Conservation (phyloP, 2,888 invertebrate genomes). For the Scotopteryx bipunctaria region DNA sequence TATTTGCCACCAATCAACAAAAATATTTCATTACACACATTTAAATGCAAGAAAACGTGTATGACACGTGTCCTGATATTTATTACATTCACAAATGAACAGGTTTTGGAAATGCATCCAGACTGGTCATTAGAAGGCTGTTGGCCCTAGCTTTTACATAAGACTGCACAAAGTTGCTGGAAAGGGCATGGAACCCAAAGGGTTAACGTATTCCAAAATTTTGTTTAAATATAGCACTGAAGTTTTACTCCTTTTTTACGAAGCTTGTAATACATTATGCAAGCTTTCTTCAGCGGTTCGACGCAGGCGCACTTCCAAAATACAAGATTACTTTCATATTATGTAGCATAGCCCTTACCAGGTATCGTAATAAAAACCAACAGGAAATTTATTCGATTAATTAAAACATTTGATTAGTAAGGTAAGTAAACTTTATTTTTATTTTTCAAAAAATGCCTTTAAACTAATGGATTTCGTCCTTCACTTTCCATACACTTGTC, state of each 20-base stretch:
- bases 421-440: not conserved
- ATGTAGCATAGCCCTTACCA: not conserved
- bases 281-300: not conserved
- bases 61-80: slow-evolving; percentile 14
- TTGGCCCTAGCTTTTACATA: slow-evolving; percentile 28
- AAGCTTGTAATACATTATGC: not conserved
- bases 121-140: slow-evolving; percentile 24
- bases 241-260: slow-evolving; percentile 1
- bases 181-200: slow-evolving; percentile 28
- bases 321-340: not conserved
- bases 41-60: slow-evolving; percentile 24
- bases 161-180: slow-evolving; percentile 1
- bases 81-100: slow-evolving; percentile 19
- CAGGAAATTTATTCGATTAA: not conserved
- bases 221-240: slow-evolving; percentile 6
- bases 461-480: not conserved
- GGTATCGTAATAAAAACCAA: not conserved
- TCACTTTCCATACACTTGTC: not conserved
- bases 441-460: not conserved
- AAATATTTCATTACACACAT: not conserved
- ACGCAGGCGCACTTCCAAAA: not conserved
- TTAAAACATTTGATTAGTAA: not conserved
- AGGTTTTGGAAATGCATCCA: slow-evolving; percentile 23
- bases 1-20: no score
- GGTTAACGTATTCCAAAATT: slow-evolving; percentile 21